Evolutionary conservation across 2,113 vertebrate genomes (phyloP).

Genomic region (Rissa tridactyla): DNA sequence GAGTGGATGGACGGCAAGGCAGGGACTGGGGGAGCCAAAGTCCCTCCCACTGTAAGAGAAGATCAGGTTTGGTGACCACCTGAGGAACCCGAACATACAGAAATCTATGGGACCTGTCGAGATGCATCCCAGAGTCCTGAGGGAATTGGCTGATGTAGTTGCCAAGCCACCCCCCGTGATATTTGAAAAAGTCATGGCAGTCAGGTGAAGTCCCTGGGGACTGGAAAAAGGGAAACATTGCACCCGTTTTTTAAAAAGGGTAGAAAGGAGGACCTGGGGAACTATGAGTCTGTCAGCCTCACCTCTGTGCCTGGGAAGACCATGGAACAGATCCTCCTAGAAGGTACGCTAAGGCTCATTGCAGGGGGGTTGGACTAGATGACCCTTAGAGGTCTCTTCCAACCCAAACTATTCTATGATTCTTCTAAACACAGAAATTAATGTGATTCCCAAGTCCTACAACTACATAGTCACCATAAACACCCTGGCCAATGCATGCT

Average conservation of each 20-base stretch:
- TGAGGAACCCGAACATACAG: background rate
- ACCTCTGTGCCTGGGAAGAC: background rate
- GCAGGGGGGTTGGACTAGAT: background rate
- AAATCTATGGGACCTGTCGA: background rate
- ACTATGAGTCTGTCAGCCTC: background rate
- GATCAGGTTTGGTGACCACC: background rate
- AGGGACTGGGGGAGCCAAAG: background rate
- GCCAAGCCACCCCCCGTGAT: background rate
- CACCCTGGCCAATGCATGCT: background rate
- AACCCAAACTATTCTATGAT: background rate
- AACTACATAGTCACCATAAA: background rate
- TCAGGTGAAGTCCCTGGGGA: background rate
- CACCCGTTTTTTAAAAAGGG: background rate
- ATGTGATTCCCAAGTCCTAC: background rate
- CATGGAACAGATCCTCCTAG: background rate
- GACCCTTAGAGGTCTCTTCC: background rate
- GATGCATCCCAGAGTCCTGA: background rate
- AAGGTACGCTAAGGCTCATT: background rate
- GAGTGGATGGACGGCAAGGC: background rate
- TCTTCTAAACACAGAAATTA: background rate
- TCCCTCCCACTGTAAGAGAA: background rate
- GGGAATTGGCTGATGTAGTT: background rate
- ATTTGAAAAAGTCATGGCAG: background rate
- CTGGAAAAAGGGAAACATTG: background rate
- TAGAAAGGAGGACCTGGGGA: background rate